Evolutionary conservation across 2,113 vertebrate genomes (phyloP).

Genomic region (Myotis lucifugus): DNA sequence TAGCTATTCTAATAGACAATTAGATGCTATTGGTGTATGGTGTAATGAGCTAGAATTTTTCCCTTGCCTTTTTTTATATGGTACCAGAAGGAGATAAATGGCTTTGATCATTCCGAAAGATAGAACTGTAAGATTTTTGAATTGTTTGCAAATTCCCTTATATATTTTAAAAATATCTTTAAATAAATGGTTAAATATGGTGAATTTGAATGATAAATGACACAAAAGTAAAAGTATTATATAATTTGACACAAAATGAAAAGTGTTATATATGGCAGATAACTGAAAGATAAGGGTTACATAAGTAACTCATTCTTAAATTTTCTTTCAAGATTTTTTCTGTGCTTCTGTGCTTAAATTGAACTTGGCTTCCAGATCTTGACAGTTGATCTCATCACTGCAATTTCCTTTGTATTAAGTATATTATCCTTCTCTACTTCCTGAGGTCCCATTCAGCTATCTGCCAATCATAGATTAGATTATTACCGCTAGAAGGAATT

Average conservation of each 20-base stretch:
- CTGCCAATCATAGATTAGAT: neutral
- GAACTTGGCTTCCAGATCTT: neutral
- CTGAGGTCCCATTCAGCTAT: neutral
- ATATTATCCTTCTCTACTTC: neutral
- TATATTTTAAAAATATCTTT: neutral
- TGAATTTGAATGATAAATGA: neutral
- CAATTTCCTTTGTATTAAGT: neutral
- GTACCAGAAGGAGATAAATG: neutral
- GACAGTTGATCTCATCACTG: neutral
- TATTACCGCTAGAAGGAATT: neutral
- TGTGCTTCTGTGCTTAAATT: neutral
- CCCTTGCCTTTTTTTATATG: neutral
- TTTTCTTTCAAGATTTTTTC: neutral
- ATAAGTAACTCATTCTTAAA: neutral
- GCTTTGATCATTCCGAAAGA: neutral
- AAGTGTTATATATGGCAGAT: neutral
- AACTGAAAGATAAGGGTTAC: neutral
- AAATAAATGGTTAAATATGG: neutral
- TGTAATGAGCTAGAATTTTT: neutral
- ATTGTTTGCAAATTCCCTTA: neutral
- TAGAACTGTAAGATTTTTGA: neutral
- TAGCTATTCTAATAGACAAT: neutral
- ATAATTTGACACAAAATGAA: neutral
- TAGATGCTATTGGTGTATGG: neutral
- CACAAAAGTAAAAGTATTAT: neutral